Evolutionary conservation across 2,113 vertebrate species (phyloP).

Genomic region (Peromyscus polionotus): DNA sequence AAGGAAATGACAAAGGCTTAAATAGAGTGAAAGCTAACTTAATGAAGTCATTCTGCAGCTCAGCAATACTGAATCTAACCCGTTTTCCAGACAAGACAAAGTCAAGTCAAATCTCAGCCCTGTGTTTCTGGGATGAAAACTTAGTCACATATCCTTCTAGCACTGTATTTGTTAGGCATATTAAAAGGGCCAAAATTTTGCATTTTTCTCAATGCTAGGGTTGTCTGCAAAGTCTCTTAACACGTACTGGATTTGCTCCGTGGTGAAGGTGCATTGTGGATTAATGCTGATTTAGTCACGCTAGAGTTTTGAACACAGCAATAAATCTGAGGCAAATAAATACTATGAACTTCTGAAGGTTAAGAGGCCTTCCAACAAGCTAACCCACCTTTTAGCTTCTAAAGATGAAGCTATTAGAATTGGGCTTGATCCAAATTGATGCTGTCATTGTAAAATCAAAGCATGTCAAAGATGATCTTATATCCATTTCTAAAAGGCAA

Average conservation of each 20-base stretch:
- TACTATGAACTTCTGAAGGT: background rate
- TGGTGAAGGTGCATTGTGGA: background rate
- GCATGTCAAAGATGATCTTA: background rate
- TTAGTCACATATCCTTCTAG: background rate
- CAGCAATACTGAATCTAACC: slow-evolving; percentile 49
- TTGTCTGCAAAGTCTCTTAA: background rate
- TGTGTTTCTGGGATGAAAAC: slow-evolving; percentile 7
- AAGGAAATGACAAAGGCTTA: slow-evolving; percentile 70
- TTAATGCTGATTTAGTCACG: background rate
- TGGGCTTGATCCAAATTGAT: background rate
- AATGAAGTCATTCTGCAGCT: slow-evolving; percentile 66
- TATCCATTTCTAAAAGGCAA: background rate
- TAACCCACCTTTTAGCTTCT: background rate
- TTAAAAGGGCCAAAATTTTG: background rate
- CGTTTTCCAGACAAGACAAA: slow-evolving; percentile 6
- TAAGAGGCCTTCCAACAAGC: background rate
- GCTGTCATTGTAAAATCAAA: slow-evolving; percentile 15
- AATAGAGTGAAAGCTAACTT: slow-evolving; percentile 60
- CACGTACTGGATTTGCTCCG: background rate
- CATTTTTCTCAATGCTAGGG: background rate
- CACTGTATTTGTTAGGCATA: background rate
- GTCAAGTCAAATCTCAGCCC: background rate
- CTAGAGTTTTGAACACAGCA: background rate
- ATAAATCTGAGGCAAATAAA: slow-evolving; percentile 49
- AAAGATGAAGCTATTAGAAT: background rate